A percentile compares a stretch with the other conserved stretches of the same genome.
phyloP scores from a whole-genome alignment of 2,797 vertebrate genomes.

The Intellagama lesueurii region DNA sequence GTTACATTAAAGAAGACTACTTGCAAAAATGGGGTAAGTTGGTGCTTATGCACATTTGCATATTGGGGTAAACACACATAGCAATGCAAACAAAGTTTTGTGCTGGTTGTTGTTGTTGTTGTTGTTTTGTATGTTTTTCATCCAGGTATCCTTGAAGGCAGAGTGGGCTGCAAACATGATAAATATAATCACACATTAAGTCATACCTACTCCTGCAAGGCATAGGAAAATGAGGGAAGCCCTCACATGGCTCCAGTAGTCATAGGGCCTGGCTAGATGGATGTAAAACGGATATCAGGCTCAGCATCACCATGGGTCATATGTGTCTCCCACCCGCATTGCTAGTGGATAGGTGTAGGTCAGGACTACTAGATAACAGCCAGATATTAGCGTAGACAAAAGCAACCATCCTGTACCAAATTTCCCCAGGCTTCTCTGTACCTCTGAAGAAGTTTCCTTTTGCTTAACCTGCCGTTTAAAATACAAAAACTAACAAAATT shows the following conservation, averaged over 20 bases:
- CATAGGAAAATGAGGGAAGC: neutral
- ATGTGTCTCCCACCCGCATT: neutral
- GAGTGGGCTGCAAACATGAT: too few species aligned
- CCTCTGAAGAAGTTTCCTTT: conserved; percentile 8
- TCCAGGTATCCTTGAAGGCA: too few species aligned
- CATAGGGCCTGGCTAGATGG: neutral
- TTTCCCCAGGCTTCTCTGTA: neutral
- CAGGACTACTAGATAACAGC: neutral
- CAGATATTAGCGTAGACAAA: conserved; percentile 24
- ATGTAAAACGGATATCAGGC: neutral
- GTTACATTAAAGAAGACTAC: too few species aligned
- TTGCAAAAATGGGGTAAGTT: too few species aligned
- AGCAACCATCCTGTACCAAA: neutral
- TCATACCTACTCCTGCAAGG: too few species aligned
- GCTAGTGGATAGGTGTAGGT: neutral
- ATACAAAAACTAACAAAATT: conserved; percentile 1
- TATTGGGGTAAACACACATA: too few species aligned
- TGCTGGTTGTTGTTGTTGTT: too few species aligned
- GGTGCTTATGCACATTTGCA: too few species aligned
- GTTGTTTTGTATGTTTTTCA: too few species aligned
- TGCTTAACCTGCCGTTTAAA: conserved; percentile 18
- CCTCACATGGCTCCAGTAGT: neutral
- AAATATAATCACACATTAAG: too few species aligned
- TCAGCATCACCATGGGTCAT: neutral
- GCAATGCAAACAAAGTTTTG: too few species aligned